Conservation (phyloP, 2,797 vertebrate species). For the Echeneis naucrates region DNA sequence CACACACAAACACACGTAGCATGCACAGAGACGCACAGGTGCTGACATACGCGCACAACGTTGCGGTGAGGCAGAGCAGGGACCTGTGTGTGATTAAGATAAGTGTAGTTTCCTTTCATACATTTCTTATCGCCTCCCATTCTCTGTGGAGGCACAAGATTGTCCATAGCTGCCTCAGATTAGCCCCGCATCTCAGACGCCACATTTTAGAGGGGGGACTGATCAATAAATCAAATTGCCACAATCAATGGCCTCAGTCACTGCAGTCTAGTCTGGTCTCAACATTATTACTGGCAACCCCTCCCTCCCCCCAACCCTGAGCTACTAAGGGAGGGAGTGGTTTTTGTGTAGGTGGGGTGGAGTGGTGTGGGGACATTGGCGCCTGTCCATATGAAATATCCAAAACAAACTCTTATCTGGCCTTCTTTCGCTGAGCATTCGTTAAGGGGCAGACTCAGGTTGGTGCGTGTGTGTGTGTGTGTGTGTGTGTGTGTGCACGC, state of each 20-base stretch:
- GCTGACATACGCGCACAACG: constrained; percentile 37
- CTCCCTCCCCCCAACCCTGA: constrained; percentile 19
- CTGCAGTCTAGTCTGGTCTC: constrained; percentile 95
- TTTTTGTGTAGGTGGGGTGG: constrained; percentile 29
- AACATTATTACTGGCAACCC: constrained; percentile 93
- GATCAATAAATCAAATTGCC: constrained; percentile 99
- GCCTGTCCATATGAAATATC: constrained; percentile 71
- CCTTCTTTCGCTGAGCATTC: constrained; percentile 56
- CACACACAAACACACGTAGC: constrained; percentile 31
- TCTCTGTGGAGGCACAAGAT: constrained; percentile 90
- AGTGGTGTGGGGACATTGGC: constrained; percentile 47
- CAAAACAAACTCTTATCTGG: constrained; percentile 77
- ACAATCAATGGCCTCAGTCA: constrained; percentile 97
- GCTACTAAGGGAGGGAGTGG: constrained; percentile 34
- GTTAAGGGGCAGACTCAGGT: constrained; percentile 54
- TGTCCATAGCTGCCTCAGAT: constrained; percentile 94
- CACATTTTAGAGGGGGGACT: constrained; percentile 91
- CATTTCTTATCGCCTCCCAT: constrained; percentile 91
- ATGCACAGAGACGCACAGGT: constrained; percentile 32
- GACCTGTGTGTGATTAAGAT: constrained; percentile 92
- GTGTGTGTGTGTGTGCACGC: no score
- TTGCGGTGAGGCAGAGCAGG: constrained; percentile 74
- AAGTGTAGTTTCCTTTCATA: constrained; percentile 94
- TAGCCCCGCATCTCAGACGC: constrained; percentile 93
- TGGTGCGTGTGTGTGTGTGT: constrained; percentile 24